Evolutionary conservation across 2,113 vertebrate genomes (phyloP).

Genomic region (Solenodon paradoxus): DNA sequence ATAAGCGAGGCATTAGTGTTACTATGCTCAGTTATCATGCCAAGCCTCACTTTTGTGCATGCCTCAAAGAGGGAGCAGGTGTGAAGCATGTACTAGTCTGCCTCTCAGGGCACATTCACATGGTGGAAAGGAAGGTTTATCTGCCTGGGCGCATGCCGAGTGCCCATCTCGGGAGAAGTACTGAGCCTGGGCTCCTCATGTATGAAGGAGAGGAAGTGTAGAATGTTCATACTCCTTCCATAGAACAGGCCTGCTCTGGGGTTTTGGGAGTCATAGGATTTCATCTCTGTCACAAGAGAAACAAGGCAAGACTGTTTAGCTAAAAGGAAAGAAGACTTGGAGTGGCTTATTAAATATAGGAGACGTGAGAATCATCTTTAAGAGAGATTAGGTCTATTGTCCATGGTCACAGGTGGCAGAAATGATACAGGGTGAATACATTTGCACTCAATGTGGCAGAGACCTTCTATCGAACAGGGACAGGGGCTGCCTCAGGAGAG

Average conservation of each 20-base stretch:
- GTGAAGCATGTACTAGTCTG: background rate
- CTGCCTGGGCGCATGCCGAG: background rate
- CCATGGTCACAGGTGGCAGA: background rate
- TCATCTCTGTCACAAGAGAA: background rate
- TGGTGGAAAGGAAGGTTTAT: background rate
- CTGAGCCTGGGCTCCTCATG: background rate
- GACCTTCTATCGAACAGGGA: background rate
- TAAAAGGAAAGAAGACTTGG: background rate
- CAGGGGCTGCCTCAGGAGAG: background rate
- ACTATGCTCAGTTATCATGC: background rate
- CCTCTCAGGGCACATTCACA: background rate
- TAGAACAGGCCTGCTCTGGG: background rate
- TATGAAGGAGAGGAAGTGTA: background rate
- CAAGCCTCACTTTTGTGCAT: background rate
- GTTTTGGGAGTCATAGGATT: background rate
- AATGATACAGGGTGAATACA: background rate
- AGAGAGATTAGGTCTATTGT: background rate
- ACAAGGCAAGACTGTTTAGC: background rate
- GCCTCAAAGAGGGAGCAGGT: background rate
- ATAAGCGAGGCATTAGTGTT: background rate
- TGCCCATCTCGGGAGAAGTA: background rate
- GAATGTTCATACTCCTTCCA: background rate
- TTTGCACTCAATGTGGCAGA: background rate
- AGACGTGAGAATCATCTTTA: background rate
- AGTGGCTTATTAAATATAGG: background rate